Base-by-base conservation (phyloP, 1,140 invertebrate genomes). In the Potamilus streckersoni region DNA sequence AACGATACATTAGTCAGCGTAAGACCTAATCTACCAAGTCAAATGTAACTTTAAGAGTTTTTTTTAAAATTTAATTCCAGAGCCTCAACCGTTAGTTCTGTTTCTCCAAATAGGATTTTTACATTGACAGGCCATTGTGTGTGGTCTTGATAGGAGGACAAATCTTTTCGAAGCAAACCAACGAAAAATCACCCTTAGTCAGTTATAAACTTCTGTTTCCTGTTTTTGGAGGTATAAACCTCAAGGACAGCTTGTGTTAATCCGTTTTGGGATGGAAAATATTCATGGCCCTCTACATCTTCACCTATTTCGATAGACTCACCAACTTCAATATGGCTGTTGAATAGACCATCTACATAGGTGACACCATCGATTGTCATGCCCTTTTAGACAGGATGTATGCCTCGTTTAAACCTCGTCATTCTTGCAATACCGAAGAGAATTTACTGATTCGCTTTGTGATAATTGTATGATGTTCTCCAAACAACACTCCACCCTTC, bases 241-340 rank as follows among this genome's bases (percentile, higher is more conserved):
- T 74, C 64, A 55, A 74, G 63, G 14, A 69, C 72, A 13, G 72
- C 72, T n/a, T 68, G 64, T 68, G 15, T 62, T 19, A 27, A 12
- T 16, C 68, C 31, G 67, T 49, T n/a, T 14, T 17, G 16, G n/a
- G 72, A 8, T 23, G 72, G 72, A 38, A 68, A 69, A 49, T 74
- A 74, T 38, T 59, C 59, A 16, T 60, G 64, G 3, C 4, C 64
- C 61, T 74, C 38, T 49, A 49, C 38, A 6, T 49, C 38, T 49
- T 4, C 5, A 49, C 38, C 6, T 49, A 49, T 8, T 49, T 49
- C 38, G 38, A 49, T 49, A 49, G 38, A 49, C 38, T 49, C 4
- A 49, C 74, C 74, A 11, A 69, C 55, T n/a, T 62, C 61, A n/a
- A 76, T 76, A 38, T 76, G 74, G 31, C 63, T 76, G 55, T 71